phyloP scores from a whole-genome alignment of 2,113 vertebrate genomes.

The Atrichornis clamosus region DNA sequence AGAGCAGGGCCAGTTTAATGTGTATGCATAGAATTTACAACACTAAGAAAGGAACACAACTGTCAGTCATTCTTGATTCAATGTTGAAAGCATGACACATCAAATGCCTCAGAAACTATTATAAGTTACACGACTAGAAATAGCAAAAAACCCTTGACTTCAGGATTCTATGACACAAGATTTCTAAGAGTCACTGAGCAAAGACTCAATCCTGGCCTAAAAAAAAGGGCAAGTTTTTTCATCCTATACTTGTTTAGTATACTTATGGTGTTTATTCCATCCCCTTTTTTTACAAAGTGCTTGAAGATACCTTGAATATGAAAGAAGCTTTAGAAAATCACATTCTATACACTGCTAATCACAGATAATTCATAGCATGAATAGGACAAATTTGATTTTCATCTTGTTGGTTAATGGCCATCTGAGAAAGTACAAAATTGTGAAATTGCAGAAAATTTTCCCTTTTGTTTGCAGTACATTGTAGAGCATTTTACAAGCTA shows the following conservation, averaged over 20 bases:
- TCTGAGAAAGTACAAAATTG: constrained; percentile 39
- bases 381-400: constrained; percentile 60
- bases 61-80: background rate
- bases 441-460: constrained; percentile 57
- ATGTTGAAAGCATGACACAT: background rate
- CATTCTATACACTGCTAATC: constrained; percentile 60
- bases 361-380: constrained; percentile 56
- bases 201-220: background rate
- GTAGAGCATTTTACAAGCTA: constrained; percentile 37
- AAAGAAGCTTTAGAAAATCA: constrained; percentile 65
- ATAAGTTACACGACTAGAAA: background rate
- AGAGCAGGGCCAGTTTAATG: background rate
- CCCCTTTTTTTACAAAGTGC: background rate
- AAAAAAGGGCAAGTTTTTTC: background rate
- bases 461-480: constrained; percentile 45
- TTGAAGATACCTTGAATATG: constrained; percentile 54
- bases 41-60: background rate
- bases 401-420: constrained; percentile 54
- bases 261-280: background rate
- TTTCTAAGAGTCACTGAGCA: background rate
- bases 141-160: background rate
- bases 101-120: background rate
- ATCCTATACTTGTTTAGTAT: background rate
- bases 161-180: background rate
- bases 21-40: background rate